Evolutionary conservation across 2,113 vertebrate genomes (phyloP), one percentile per base, ranked within the genome.

Genomic region (Salvator merianae): DNA sequence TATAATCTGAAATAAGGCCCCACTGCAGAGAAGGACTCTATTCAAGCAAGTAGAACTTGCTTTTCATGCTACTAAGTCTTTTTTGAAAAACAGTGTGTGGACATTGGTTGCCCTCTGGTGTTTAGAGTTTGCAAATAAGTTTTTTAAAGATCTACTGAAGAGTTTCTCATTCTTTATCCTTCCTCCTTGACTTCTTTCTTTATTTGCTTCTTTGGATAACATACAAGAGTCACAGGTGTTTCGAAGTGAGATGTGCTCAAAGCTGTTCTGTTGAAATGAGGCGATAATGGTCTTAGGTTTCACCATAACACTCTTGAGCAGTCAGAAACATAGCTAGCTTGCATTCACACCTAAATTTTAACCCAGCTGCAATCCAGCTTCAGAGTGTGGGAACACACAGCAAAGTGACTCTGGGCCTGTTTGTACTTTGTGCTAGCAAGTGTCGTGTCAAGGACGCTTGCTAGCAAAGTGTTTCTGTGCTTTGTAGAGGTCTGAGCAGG

Each of bases 81-180:
- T 70, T 62, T 47, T 26, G 18, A 7, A 38, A 55, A 32, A 63
- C 40, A 79, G 40, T 65, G 38, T 79, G 55, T 59, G 38, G 38
- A 79, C n/a, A 9, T n/a, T 69, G 55, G 34, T 55, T 85, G 77
- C 83, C 83, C 77, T 79, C 83, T 85, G 77, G 38, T 85, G 77
- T 79, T 84, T 59, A 79, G 36, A 71, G 34, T 40, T 4, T 34
- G 12, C 28, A 36, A 26, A 77, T 3, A 50, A 20, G 4, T 59
- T 59, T 59, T 85, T 73, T 72, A 84, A 47, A 79, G 47, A 71
- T 38, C 68, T 43, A 5, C 6, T 70, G 10, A 13, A 62, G 47
- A 16, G 47, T 20, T 12, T 0, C 5, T 7, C 53, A 14, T 69
- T 50, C 10, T 75, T 16, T 4, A 1, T 1, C 16, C 38, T 13